phyloP scores from a whole-genome alignment of 2,797 vertebrate genomes.

The Thripadectes ignobilis region DNA sequence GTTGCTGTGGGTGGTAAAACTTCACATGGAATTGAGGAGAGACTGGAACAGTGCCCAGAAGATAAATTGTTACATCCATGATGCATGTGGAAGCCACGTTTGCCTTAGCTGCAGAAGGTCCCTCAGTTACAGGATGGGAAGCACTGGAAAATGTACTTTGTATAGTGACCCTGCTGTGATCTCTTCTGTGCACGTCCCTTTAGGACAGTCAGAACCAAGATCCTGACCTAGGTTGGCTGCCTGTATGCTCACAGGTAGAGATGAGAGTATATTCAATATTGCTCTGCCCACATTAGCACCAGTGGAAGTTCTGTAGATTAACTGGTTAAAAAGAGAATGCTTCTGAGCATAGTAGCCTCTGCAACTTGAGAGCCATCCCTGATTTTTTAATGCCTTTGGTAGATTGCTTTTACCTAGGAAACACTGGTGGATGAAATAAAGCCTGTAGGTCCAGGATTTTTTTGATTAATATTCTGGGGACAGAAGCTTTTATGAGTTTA shows the following conservation, averaged over 20 bases:
- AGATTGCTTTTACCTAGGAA: background rate
- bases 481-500: background rate
- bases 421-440: background rate
- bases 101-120: background rate
- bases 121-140: rapidly evolving
- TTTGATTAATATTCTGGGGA: background rate
- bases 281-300: background rate
- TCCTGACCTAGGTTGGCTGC: background rate
- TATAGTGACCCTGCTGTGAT: background rate
- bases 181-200: background rate
- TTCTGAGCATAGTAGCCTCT: background rate
- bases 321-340: background rate
- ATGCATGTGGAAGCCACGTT: background rate
- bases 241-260: background rate
- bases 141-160: background rate
- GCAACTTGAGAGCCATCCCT: background rate
- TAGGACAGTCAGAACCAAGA: background rate
- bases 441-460: background rate
- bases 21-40: background rate
- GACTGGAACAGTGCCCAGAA: background rate
- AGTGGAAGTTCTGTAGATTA: background rate
- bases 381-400: background rate
- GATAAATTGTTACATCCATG: background rate
- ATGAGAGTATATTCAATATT: background rate
- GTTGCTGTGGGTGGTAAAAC: background rate